Conservation (phyloP, 1,140 invertebrate genomes). For the Drosophila guanche region DNA sequence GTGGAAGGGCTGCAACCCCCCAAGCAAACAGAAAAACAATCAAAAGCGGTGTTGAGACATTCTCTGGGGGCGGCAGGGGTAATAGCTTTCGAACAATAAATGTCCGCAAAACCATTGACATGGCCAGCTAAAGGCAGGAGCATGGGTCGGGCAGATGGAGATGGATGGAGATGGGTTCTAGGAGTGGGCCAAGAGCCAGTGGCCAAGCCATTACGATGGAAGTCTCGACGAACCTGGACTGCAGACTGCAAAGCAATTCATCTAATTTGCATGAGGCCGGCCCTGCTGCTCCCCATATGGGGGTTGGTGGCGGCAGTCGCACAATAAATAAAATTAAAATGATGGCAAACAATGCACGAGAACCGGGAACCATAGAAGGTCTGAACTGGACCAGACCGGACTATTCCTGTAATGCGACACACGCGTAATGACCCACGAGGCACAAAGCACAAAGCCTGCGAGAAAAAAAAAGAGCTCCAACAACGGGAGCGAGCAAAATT, state of each 20-base stretch:
- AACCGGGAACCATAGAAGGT: background rate
- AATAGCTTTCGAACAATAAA: slow-evolving; percentile 84
- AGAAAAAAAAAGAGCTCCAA: slow-evolving; percentile 29
- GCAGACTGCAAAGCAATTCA: slow-evolving; percentile 83
- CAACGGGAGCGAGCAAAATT: slow-evolving; percentile 71
- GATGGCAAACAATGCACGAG: slow-evolving; percentile 81
- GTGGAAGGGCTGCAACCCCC: slow-evolving; percentile 33
- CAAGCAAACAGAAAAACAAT: slow-evolving; percentile 66
- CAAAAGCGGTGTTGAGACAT: slow-evolving; percentile 80
- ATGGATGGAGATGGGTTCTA: background rate
- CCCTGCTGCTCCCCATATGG: slow-evolving; percentile 27
- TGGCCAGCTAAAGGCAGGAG: slow-evolving; percentile 56
- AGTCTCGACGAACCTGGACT: slow-evolving; percentile 66
- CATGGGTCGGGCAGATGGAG: slow-evolving; percentile 13
- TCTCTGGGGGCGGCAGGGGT: slow-evolving; percentile 65
- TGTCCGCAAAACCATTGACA: slow-evolving; percentile 84
- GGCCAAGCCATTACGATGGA: slow-evolving; percentile 71
- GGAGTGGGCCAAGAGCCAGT: slow-evolving; percentile 48
- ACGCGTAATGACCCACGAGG: slow-evolving; percentile 75
- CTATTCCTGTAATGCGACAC: slow-evolving; percentile 72
- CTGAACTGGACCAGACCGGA: slow-evolving; percentile 51
- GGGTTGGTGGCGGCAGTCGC: slow-evolving; percentile 60
- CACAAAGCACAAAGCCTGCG: slow-evolving; percentile 37
- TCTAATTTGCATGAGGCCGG: slow-evolving; percentile 82
- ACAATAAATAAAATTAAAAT: slow-evolving; percentile 84